Percentiles rank a stretch among this genome's conserved stretches.
Conservation (phyloP, 2,113 vertebrate species). For the Pseudois nayaur region DNA sequence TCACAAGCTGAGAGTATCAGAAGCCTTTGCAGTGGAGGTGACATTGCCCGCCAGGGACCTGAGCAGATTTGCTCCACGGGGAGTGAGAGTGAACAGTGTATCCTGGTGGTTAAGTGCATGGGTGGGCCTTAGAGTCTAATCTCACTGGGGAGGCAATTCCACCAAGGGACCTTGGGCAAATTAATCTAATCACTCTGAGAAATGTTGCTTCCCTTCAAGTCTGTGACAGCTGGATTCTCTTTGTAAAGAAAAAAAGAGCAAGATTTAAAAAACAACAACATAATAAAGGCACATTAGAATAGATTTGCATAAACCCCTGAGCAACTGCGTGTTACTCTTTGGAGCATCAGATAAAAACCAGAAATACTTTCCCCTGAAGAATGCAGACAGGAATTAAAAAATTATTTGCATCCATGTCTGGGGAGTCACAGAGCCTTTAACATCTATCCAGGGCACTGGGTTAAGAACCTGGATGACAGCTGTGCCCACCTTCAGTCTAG, state of each 20-base stretch:
- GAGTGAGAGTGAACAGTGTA: neutral
- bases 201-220: neutral
- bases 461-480: neutral
- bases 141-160: neutral
- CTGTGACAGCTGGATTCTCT: neutral
- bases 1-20: neutral
- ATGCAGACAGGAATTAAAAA: neutral
- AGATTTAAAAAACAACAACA: neutral
- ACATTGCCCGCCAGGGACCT: neutral
- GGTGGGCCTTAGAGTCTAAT: neutral
- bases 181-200: neutral
- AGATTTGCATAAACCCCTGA: neutral
- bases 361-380: neutral
- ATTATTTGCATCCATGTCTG: neutral
- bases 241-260: neutral
- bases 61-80: neutral
- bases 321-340: neutral
- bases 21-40: neutral
- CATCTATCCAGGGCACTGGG: neutral
- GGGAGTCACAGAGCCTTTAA: neutral
- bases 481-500: neutral
- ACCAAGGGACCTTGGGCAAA: neutral
- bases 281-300: neutral
- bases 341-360: neutral
- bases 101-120: neutral